Evolutionary conservation across 2,797 vertebrate genomes (phyloP).

Genomic region (Peromyscus nudipes): DNA sequence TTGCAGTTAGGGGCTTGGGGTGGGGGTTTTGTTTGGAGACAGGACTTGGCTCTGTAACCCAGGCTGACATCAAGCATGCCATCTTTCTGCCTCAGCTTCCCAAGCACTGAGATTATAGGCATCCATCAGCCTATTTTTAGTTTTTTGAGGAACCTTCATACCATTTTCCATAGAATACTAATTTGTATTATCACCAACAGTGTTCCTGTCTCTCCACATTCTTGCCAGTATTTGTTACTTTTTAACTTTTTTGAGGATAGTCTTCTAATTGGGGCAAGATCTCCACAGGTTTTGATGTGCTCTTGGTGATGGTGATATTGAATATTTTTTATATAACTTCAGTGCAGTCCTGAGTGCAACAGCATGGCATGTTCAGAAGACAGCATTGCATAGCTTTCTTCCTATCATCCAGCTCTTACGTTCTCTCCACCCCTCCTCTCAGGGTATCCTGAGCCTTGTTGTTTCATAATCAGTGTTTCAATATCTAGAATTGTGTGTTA

Average conservation of each 20-base stretch:
- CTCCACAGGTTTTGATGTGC: not conserved
- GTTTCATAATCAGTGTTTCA: conserved; percentile 35
- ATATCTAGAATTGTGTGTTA: conserved; percentile 21
- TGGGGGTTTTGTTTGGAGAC: not conserved
- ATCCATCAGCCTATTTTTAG: not conserved
- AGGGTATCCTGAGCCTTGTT: not conserved
- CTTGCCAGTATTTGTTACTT: not conserved
- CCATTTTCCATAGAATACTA: not conserved
- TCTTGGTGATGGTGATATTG: not conserved
- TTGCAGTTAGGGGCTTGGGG: not conserved
- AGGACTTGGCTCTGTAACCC: not conserved
- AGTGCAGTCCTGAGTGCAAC: not conserved
- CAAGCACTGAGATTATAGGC: not conserved
- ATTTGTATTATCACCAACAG: not conserved
- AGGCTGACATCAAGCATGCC: not conserved
- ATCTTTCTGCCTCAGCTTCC: not conserved
- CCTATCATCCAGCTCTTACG: not conserved
- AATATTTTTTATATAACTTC: not conserved
- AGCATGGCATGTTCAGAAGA: not conserved
- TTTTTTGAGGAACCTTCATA: not conserved
- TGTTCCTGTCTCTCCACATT: not conserved
- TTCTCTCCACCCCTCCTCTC: too few relatives aligned
- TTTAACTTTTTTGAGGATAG: not conserved
- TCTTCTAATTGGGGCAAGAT: not conserved
- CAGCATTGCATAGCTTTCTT: not conserved